Conservation (phyloP, 2,113 vertebrate species). For the Archocentrus centrarchus region DNA sequence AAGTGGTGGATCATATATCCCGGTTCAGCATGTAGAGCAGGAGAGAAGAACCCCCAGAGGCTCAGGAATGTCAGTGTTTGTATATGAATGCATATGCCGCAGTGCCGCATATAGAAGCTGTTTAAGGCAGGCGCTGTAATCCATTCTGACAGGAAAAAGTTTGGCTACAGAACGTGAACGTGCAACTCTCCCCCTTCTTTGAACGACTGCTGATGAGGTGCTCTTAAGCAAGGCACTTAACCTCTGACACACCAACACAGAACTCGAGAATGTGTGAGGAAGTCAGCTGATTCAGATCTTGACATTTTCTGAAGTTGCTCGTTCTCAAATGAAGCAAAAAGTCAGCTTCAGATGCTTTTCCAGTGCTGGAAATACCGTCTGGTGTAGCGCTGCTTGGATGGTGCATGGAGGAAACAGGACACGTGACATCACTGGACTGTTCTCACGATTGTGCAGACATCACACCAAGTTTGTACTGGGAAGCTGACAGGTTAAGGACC, state of each 20-base stretch:
- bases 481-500: too few relatives aligned
- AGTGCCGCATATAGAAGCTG: constrained; percentile 34
- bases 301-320: not conserved
- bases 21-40: constrained; percentile 34
- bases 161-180: constrained; percentile 16
- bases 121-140: constrained; percentile 37
- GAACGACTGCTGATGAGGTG: constrained; percentile 35
- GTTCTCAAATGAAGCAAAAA: not conserved
- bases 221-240: constrained; percentile 44
- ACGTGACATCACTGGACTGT: too few relatives aligned
- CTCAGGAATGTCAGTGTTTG: constrained; percentile 65
- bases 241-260: not conserved
- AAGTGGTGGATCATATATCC: constrained; percentile 67
- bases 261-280: not conserved
- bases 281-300: not conserved
- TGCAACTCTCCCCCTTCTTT: constrained; percentile 37
- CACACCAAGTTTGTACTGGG: too few relatives aligned
- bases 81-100: constrained; percentile 40
- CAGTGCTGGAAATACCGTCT: too few relatives aligned
- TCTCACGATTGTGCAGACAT: too few relatives aligned
- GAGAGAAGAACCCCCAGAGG: constrained; percentile 62
- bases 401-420: too few relatives aligned
- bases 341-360: too few relatives aligned
- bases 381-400: too few relatives aligned
- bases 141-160: constrained; percentile 26